Evolutionary conservation across 2,113 vertebrate species (phyloP).

Genomic region (Scophthalmus maximus): DNA sequence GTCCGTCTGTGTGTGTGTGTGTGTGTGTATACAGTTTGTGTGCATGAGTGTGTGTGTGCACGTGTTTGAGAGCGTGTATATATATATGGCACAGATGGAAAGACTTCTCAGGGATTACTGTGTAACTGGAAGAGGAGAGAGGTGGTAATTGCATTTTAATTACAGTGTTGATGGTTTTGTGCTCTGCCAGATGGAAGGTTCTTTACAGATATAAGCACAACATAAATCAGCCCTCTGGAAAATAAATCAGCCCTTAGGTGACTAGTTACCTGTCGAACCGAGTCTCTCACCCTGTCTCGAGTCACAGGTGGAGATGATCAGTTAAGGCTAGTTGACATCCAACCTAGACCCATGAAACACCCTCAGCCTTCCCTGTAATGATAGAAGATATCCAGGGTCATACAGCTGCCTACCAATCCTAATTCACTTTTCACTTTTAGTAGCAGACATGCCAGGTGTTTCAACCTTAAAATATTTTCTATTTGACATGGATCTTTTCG

Average conservation of each 20-base stretch:
- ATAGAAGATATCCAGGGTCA: background rate
- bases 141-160: constrained; percentile 99
- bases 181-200: constrained; percentile 95
- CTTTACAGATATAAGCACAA: constrained; percentile 90
- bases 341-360: constrained; percentile 22
- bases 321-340: constrained; percentile 46
- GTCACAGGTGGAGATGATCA: constrained; percentile 60
- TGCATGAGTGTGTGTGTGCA: constrained; percentile 8
- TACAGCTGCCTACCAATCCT: background rate
- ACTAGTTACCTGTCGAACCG: constrained; percentile 70
- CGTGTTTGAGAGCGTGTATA: constrained; percentile 71
- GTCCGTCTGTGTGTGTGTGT: background rate
- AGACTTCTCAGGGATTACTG: constrained; percentile 93
- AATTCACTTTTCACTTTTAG: constrained; percentile 11
- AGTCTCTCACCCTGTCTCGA: constrained; percentile 56
- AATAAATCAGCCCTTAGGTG: constrained; percentile 69
- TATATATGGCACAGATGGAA: constrained; percentile 93
- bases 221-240: constrained; percentile 87
- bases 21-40: background rate
- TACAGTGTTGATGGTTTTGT: constrained; percentile 95
- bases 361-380: constrained; percentile 3
- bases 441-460: background rate
- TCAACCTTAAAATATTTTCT: background rate
- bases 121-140: constrained; percentile 84
- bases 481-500: background rate